phyloP scores from a whole-genome alignment of 2,888 invertebrate genomes.

The Helicoverpa assulta region DNA sequence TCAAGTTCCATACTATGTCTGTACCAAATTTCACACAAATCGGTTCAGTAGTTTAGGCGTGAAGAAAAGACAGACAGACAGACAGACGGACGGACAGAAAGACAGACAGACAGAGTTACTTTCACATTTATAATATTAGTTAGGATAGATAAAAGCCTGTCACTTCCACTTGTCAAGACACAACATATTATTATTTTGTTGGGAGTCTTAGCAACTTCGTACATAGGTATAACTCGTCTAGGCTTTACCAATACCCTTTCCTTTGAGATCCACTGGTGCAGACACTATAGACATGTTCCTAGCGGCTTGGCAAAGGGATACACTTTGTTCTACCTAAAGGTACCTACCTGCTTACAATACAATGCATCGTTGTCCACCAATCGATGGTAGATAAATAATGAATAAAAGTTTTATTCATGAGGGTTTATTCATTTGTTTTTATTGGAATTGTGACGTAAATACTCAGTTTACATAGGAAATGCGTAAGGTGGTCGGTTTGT shows the following conservation, averaged over 20 bases:
- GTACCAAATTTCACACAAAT: no score
- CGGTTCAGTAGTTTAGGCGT: no score
- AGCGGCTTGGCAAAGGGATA: conserved; percentile 51
- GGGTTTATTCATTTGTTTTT: conserved; percentile 1
- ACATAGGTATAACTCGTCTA: conserved; percentile 31
- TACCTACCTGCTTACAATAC: conserved; percentile 12
- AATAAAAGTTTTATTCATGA: background rate
- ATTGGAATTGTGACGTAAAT: background rate
- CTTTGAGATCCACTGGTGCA: conserved; percentile 54
- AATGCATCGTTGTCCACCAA: conserved; percentile 25
- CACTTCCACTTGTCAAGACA: no score
- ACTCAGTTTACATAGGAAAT: no score
- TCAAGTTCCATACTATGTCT: no score
- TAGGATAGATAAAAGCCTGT: no score
- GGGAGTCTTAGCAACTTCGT: background rate
- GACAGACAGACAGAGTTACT: no score
- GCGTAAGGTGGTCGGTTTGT: no score
- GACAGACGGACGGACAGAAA: no score
- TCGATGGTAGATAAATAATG: conserved; percentile 37
- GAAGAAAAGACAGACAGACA: no score
- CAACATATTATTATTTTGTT: no score
- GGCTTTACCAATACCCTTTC: conserved; percentile 5
- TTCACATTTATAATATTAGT: no score
- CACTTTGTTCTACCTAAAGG: conserved; percentile 35
- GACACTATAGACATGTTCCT: conserved; percentile 53